These are phyloP conservation scores for Vulpes ferrilata DNA, from an alignment of 2,113 vertebrate genomes.

Conservation along the genomic window DNA sequence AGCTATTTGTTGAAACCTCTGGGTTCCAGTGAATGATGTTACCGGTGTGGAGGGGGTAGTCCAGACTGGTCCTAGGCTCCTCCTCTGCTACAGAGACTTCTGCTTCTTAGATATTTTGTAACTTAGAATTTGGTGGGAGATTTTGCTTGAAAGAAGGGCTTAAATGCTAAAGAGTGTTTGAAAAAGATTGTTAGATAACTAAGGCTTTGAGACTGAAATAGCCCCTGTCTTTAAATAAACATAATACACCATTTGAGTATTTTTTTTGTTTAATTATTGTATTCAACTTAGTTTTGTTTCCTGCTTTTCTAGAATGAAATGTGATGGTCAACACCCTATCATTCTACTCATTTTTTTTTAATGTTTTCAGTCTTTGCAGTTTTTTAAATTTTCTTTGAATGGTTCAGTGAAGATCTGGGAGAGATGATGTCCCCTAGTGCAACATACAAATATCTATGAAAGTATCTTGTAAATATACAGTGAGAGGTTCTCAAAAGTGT, in stretches of 20 bases:
- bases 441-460: not conserved
- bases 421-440: not conserved
- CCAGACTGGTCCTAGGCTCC: not conserved
- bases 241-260: not conserved
- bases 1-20: not conserved
- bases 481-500: not conserved
- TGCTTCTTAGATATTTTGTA: constrained; percentile 24
- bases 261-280: not conserved
- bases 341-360: not conserved
- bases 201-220: not conserved
- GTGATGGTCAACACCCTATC: not conserved
- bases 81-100: not conserved
- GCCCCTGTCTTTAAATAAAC: not conserved
- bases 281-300: constrained; percentile 23
- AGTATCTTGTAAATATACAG: not conserved
- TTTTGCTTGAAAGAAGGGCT: not conserved
- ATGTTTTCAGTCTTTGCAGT: not conserved
- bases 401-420: not conserved
- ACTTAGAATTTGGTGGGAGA: not conserved
- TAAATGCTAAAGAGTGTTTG: not conserved
- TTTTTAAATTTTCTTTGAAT: not conserved
- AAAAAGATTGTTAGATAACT: not conserved
- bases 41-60: not conserved
- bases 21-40: not conserved
- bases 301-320: not conserved